phyloP scores from a whole-genome alignment of 1,140 invertebrate species.

The Brachystomella parvula region DNA sequence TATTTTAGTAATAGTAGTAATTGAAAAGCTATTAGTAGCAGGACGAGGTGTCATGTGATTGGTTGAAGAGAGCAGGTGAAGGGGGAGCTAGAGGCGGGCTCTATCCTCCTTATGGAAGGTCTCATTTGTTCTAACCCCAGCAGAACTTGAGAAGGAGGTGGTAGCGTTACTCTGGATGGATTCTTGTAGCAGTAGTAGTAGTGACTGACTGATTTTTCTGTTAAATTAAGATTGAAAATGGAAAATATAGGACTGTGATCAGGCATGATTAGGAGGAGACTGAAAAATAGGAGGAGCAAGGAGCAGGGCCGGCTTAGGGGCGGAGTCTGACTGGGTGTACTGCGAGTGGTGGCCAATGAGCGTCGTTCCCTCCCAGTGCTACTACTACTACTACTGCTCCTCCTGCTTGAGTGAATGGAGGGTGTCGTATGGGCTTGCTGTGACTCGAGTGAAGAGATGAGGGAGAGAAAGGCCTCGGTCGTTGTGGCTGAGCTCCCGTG shows the following conservation, averaged over 20 bases:
- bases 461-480: conserved; percentile 5
- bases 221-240: too few species aligned
- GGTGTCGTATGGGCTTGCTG: neutral
- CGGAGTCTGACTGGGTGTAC: neutral
- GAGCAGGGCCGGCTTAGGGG: neutral
- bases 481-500: neutral
- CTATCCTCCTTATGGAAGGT: neutral
- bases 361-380: conserved; percentile 2
- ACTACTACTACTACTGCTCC: too few species aligned
- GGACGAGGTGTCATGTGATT: neutral
- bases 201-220: too few species aligned
- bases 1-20: neutral
- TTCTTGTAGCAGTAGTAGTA: neutral
- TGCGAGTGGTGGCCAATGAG: neutral
- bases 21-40: neutral
- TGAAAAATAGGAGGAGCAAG: neutral
- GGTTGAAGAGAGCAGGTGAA: neutral
- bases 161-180: neutral
- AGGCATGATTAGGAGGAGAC: neutral
- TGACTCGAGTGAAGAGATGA: neutral
- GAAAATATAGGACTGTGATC: too few species aligned
- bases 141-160: neutral
- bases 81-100: neutral
- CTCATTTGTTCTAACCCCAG: neutral
- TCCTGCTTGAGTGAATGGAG: neutral